Evolutionary conservation across 2,113 vertebrate genomes (phyloP).

Genomic region (Nicator chloris): DNA sequence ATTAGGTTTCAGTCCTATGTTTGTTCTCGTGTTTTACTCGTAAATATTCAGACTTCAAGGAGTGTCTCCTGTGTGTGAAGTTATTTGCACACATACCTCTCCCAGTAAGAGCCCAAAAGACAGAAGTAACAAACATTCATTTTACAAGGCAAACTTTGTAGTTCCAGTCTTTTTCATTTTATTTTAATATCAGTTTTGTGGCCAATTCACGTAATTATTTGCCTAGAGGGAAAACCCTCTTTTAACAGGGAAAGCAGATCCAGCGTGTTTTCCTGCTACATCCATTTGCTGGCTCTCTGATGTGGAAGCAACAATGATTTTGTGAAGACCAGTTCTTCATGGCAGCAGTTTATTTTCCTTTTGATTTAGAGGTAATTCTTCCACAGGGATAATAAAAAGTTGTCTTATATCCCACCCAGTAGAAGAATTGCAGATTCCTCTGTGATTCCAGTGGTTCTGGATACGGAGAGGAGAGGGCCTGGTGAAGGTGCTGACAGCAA

Average conservation of each 20-base stretch:
- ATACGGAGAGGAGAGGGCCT: neutral
- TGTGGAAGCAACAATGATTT: neutral
- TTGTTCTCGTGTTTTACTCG: neutral
- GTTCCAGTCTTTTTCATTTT: neutral
- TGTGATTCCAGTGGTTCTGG: neutral
- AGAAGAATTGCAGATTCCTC: neutral
- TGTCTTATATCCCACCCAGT: neutral
- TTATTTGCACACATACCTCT: neutral
- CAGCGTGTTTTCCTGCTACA: neutral
- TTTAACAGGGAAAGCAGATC: neutral
- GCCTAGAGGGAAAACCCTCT: neutral
- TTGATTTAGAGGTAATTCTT: constrained; percentile 26
- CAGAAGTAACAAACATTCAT: neutral
- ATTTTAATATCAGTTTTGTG: constrained; percentile 22
- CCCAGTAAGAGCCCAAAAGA: neutral
- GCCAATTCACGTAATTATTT: neutral
- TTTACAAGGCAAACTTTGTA: constrained; percentile 13
- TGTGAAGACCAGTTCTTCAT: neutral
- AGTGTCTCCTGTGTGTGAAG: neutral
- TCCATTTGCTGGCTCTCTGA: neutral
- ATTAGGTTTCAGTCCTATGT: neutral
- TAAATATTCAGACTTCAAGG: neutral
- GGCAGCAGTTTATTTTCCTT: constrained; percentile 1
- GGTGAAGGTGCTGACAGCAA: neutral
- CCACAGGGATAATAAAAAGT: neutral